Evolutionary conservation across 2,888 invertebrate species (phyloP).

Genomic region (Cantharis rufa): DNA sequence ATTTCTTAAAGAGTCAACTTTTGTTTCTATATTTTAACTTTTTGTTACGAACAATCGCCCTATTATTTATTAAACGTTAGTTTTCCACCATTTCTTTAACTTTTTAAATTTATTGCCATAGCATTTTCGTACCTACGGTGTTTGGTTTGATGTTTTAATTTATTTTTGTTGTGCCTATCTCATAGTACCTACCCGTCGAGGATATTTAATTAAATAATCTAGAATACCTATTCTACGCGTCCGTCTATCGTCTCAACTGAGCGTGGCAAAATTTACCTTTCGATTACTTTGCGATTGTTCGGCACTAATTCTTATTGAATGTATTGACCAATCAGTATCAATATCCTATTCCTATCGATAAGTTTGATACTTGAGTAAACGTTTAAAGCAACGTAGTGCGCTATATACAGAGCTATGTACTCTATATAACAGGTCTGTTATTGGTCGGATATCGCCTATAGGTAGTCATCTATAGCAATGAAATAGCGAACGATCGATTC

Average conservation of each 20-base stretch:
- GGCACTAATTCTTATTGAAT: slow-evolving; percentile 6
- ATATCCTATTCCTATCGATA: slow-evolving; percentile 11
- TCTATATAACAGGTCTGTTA: slow-evolving; percentile 39
- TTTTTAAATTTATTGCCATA: not conserved
- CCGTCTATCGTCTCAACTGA: not conserved
- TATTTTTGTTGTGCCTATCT: not conserved
- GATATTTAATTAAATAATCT: not conserved
- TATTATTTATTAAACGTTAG: not conserved
- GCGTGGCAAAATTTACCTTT: not conserved
- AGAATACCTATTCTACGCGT: not conserved
- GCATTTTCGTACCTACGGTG: not conserved
- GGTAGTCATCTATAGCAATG: slow-evolving; percentile 59
- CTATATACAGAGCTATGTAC: slow-evolving; percentile 25
- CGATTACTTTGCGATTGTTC: not conserved
- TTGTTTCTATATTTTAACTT: not conserved
- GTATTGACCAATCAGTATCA: slow-evolving; percentile 21
- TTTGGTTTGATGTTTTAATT: not conserved
- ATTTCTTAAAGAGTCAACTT: slow-evolving; percentile 21
- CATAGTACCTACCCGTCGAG: not conserved
- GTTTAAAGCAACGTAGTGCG: slow-evolving; percentile 28
- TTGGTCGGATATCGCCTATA: slow-evolving; percentile 56
- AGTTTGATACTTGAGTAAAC: slow-evolving; percentile 18
- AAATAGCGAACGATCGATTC: slow-evolving; percentile 63
- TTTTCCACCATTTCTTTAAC: not conserved
- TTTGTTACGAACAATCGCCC: not conserved